Conservation (phyloP, 2,113 vertebrate species). For the Saimiri boliviensis region DNA sequence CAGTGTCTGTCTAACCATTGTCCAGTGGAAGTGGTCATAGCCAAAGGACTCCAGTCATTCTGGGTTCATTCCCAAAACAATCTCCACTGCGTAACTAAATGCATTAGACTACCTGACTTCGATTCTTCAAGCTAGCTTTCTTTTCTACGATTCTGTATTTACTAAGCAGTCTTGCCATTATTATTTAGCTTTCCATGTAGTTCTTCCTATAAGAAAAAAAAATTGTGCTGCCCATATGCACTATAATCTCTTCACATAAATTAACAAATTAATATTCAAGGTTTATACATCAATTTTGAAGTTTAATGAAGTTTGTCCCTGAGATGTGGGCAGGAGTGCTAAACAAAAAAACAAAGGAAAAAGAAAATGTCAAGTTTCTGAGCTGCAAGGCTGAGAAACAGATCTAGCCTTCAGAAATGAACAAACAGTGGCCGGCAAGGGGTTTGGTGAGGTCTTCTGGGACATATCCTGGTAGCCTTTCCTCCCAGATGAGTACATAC, state of each 20-base stretch:
- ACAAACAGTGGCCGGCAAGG: background rate
- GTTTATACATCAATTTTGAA: background rate
- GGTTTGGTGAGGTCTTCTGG: background rate
- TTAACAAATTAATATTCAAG: background rate
- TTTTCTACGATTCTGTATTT: background rate
- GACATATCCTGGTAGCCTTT: background rate
- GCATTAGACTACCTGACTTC: background rate
- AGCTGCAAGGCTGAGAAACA: background rate
- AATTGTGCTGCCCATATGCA: background rate
- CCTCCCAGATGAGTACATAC: background rate
- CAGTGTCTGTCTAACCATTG: background rate
- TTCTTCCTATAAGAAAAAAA: background rate
- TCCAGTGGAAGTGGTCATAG: fast-evolving
- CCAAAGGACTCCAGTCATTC: background rate
- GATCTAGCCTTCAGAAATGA: background rate
- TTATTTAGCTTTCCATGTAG: background rate
- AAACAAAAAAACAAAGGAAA: background rate
- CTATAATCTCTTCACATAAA: background rate
- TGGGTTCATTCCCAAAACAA: background rate
- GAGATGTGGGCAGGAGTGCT: background rate
- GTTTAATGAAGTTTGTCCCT: background rate
- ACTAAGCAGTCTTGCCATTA: background rate
- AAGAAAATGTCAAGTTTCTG: background rate
- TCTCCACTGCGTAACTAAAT: background rate
- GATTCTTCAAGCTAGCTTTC: background rate